Evolutionary conservation across 2,888 invertebrate genomes (phyloP).

Genomic region (Zele albiditarsus): DNA sequence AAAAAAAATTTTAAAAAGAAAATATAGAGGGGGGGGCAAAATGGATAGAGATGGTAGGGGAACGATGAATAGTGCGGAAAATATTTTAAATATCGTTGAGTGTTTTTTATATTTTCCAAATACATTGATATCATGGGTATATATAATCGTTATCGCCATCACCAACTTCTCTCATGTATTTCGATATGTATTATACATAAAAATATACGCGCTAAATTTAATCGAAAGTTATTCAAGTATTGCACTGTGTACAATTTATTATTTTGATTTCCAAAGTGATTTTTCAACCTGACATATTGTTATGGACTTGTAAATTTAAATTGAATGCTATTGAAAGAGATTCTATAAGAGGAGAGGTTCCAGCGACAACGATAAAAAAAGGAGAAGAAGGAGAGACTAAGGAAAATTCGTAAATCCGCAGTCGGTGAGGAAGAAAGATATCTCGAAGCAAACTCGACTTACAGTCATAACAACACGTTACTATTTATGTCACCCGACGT

Average conservation of each 20-base stretch:
- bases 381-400: not conserved
- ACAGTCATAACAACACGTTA: conserved; percentile 34
- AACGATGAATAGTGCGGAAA: not conserved
- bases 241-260: not conserved
- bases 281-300: not conserved
- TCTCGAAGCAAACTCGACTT: conserved; percentile 11
- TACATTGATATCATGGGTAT: conserved; percentile 42
- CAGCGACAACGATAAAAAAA: not conserved
- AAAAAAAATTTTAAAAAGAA: conserved; percentile 26
- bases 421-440: conserved; percentile 25
- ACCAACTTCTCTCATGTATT: not conserved
- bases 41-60: too few species aligned
- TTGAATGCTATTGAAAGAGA: not conserved
- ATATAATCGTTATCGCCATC: conserved; percentile 49
- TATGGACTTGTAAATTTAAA: not conserved
- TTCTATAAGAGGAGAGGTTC: not conserved
- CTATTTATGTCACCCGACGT: conserved; percentile 28
- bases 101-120: conserved; percentile 40
- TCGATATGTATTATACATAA: not conserved
- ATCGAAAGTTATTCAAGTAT: not conserved
- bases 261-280: not conserved
- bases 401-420: not conserved
- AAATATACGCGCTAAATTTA: not conserved
- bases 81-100: not conserved
- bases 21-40: not conserved